Evolutionary conservation across 2,888 invertebrate species (phyloP).

Genomic region (Melipona beecheii): DNA sequence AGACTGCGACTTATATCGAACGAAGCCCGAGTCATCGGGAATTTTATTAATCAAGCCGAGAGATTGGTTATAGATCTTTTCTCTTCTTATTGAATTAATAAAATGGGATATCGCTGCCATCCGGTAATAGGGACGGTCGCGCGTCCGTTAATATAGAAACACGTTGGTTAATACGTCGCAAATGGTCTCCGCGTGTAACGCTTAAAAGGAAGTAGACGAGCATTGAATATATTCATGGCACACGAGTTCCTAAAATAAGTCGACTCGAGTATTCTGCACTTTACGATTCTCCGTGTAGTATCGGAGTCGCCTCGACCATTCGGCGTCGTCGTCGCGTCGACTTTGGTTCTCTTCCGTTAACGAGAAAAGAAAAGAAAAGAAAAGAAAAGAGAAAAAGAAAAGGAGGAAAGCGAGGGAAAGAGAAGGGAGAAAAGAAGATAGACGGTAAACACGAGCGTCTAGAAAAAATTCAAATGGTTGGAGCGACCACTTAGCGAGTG

Average conservation of each 20-base stretch:
- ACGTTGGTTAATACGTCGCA: slow-evolving; percentile 12
- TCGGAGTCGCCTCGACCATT: slow-evolving; percentile 18
- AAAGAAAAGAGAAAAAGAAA: not conserved
- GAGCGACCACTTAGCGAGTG: slow-evolving; percentile 76
- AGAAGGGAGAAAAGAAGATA: not conserved
- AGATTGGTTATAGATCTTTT: not conserved
- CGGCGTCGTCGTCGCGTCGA: slow-evolving; percentile 18
- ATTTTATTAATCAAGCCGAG: not conserved
- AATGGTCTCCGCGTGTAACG: slow-evolving; percentile 14
- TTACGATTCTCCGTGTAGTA: slow-evolving; percentile 66
- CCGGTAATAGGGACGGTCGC: not conserved
- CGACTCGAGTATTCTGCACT: slow-evolving; percentile 67
- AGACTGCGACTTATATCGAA: slow-evolving; percentile 18
- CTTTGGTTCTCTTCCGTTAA: slow-evolving; percentile 60
- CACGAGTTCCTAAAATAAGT: slow-evolving; percentile 70
- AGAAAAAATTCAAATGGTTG: slow-evolving; percentile 75
- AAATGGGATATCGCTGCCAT: not conserved
- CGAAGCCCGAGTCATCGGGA: not conserved
- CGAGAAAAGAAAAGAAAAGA: slow-evolving; percentile 18
- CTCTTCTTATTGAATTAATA: not conserved
- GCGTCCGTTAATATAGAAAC: slow-evolving; percentile 13
- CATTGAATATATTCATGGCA: slow-evolving; percentile 61
- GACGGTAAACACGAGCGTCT: slow-evolving; percentile 68
- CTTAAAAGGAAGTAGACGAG: slow-evolving; percentile 49
- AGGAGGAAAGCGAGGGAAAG: not conserved